These are phyloP conservation scores for Chrysolophus pictus DNA, from an alignment of 2,797 vertebrate genomes.

Conservation along the genomic window DNA sequence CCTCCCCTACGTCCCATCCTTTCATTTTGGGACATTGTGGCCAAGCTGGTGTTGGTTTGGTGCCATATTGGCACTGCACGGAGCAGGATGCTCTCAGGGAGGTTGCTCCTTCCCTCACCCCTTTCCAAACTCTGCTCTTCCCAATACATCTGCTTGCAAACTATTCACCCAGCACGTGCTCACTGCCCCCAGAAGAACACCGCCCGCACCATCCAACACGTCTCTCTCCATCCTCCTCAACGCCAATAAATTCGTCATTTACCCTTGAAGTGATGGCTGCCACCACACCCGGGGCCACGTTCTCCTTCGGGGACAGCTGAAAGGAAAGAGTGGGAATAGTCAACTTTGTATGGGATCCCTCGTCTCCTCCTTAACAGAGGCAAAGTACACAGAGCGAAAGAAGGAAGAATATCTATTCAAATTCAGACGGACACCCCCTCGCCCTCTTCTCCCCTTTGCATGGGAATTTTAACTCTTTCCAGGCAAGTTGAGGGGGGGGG, in stretches of 20 bases:
- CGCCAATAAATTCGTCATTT: conserved; percentile 59
- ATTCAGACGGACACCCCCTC: conserved; percentile 51
- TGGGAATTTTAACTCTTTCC: conserved; percentile 74
- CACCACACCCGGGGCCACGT: conserved; percentile 57
- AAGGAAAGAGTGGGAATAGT: conserved; percentile 45
- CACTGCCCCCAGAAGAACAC: background rate
- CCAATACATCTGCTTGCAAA: background rate
- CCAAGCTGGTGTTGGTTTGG: rapidly evolving
- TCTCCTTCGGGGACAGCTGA: conserved; percentile 67
- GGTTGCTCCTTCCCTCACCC: background rate
- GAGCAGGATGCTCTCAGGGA: background rate
- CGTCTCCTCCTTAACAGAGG: conserved; percentile 31
- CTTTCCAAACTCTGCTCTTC: background rate
- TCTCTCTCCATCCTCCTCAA: background rate
- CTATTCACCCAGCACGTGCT: background rate
- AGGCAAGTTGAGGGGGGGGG: background rate
- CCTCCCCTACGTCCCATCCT: background rate
- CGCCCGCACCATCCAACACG: background rate
- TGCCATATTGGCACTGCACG: background rate
- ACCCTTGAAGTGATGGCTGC: conserved; percentile 72
- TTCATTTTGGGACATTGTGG: rapidly evolving
- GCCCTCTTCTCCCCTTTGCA: background rate
- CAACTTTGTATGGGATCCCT: background rate
- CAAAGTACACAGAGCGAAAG: conserved; percentile 41
- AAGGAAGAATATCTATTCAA: conserved; percentile 72